Evolutionary conservation across 2,797 vertebrate species (phyloP).

Genomic region (Anomalospiza imberbis): DNA sequence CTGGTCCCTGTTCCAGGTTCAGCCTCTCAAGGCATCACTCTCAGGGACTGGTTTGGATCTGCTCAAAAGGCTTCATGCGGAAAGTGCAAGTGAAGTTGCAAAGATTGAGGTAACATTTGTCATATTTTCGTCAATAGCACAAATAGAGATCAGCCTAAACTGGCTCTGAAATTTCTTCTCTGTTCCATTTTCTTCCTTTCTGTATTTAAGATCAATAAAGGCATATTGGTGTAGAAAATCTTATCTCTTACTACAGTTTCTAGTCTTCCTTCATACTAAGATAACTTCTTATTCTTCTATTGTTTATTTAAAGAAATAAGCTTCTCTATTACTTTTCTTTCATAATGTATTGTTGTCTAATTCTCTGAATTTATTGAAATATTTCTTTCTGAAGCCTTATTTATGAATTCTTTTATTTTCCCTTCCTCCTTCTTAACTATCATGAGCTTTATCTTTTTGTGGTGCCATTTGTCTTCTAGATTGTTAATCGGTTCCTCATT

Average conservation of each 20-base stretch:
- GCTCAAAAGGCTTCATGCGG: neutral
- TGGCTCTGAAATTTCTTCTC: neutral
- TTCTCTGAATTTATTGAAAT: neutral
- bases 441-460: neutral
- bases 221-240: neutral
- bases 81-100: neutral
- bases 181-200: neutral
- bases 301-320: neutral
- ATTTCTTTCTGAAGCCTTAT: neutral
- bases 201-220: neutral
- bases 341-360: neutral
- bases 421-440: neutral
- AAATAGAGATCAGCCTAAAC: neutral
- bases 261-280: neutral
- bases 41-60: neutral
- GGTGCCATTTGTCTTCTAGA: slow-evolving; percentile 1
- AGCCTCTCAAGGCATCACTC: neutral
- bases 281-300: neutral
- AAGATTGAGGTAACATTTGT: neutral
- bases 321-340: neutral
- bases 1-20: neutral
- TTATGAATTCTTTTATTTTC: neutral
- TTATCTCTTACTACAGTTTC: neutral
- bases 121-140: neutral
- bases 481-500: slow-evolving; percentile 7